Evolutionary conservation across 2,888 invertebrate genomes (phyloP), one percentile per base, ranked within the genome.

Genomic region (Ischnus inquisitorius): DNA sequence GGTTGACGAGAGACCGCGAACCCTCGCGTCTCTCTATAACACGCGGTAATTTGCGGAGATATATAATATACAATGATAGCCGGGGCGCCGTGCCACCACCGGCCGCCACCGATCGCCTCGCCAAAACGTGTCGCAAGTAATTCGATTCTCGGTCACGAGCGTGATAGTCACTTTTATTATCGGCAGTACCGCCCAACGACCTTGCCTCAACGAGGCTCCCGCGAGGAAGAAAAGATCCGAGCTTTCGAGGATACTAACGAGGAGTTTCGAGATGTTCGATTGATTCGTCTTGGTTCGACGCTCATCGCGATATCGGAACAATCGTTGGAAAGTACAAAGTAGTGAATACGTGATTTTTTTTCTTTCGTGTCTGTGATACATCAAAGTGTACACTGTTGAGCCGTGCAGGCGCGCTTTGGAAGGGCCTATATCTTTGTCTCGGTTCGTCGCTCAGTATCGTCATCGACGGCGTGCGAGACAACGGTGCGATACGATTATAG

Each of bases 91-190:
- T 83, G 86, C 87, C 84, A 87, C 84, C 84, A 84, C 81, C 85
- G 88, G 86, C 78, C 64, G 69, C 81, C 74, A 74, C 87, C 87
- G 88, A 89, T 88, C 83, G 34, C 85, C 84, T 88, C 87, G 89
- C 88, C 89, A 89, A 89, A 89, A 88, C 81, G 87, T 89, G 88
- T 90, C 88, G 89, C 90, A 88, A 89, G 90, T 89, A 84, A 89
- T 88, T 87, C 84, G 88, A 89, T 87, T 88, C 87, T 85, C 83
- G 90, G 88, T 90, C 90, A 90, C 88, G 90, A 88, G 90, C 79
- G 87, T 84, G 85, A 87, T 88, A 83, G 87, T 85, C 87, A 86
- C 86, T 88, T 87, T 88, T 88, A 87, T 87, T 83, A 87, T 89
- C 87, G 88, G 82, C 85, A 87, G 86, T 88, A 85, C 84, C 83